These are phyloP conservation scores for Ctenopoma kingsleyae DNA, from an alignment of 2,797 vertebrate species.

Conservation along the genomic window DNA sequence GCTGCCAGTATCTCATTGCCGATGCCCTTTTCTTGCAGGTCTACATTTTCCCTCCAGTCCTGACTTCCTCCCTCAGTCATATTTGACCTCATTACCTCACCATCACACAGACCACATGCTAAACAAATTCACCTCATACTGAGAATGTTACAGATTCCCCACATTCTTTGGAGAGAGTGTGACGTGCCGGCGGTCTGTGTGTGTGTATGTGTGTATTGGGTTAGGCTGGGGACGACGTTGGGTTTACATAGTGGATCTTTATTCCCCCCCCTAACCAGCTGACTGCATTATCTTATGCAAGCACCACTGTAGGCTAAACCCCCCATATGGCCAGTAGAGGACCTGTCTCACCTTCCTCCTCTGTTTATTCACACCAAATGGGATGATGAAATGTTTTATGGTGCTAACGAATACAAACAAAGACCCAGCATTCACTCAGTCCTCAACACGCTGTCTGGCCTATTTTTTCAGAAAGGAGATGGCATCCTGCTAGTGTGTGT, in stretches of 20 bases:
- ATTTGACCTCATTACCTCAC: slow-evolving; percentile 55
- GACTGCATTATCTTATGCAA: slow-evolving; percentile 48
- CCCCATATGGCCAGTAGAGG: slow-evolving; percentile 26
- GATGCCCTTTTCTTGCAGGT: slow-evolving; percentile 61
- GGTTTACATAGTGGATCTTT: slow-evolving; percentile 57
- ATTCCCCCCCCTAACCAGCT: slow-evolving; percentile 43
- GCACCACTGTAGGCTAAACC: slow-evolving; percentile 20
- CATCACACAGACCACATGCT: slow-evolving; percentile 50
- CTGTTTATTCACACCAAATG: slow-evolving; percentile 40
- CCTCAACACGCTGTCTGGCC: slow-evolving; percentile 14
- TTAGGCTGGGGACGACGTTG: slow-evolving; percentile 21
- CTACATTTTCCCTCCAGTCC: slow-evolving; percentile 23
- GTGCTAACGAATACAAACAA: slow-evolving; percentile 41
- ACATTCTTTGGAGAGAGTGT: slow-evolving; percentile 50
- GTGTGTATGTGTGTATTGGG: slow-evolving; percentile 2
- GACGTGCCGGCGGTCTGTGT: slow-evolving; percentile 31
- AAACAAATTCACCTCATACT: slow-evolving; percentile 34
- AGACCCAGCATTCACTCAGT: slow-evolving; percentile 17
- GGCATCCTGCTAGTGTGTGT: slow-evolving; percentile 36
- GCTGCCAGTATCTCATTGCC: slow-evolving; percentile 70
- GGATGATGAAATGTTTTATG: slow-evolving; percentile 45
- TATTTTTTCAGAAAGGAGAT: slow-evolving; percentile 27
- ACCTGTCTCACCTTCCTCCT: slow-evolving; percentile 30
- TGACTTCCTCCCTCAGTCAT: slow-evolving; percentile 29
- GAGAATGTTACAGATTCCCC: slow-evolving; percentile 50